Evolutionary conservation across 2,113 vertebrate genomes (phyloP).

Genomic region (Climacteris rufus): DNA sequence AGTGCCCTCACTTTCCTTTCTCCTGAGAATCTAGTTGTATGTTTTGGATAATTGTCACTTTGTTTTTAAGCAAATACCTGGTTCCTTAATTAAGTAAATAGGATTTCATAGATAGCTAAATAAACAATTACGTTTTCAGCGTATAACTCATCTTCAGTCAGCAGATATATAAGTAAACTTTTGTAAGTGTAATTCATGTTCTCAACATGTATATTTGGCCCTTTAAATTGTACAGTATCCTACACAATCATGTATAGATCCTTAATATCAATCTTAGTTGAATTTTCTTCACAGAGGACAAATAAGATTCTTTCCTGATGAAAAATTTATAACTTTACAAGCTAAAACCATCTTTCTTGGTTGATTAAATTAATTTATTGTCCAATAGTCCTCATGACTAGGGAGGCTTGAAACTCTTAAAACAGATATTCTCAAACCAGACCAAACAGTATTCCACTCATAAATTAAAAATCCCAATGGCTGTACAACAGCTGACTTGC

Average conservation of each 20-base stretch:
- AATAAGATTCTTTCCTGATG: neutral
- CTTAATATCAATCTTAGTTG: neutral
- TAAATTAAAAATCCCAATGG: conserved; percentile 33
- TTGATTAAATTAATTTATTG: conserved; percentile 2
- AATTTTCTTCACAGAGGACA: neutral
- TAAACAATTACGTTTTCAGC: neutral
- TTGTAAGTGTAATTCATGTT: neutral
- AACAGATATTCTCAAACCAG: neutral
- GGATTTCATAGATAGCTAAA: neutral
- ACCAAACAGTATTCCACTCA: neutral
- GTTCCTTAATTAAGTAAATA: neutral
- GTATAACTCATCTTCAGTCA: neutral
- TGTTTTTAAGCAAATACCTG: neutral
- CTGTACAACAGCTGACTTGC: neutral
- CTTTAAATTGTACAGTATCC: neutral
- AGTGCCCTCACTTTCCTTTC: neutral
- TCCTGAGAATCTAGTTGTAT: neutral
- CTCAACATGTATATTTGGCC: neutral
- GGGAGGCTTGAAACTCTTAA: neutral
- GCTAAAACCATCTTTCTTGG: neutral
- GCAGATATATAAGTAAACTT: neutral
- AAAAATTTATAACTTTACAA: neutral
- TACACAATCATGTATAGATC: neutral
- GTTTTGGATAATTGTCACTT: neutral
- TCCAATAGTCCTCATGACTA: neutral